phyloP scores from a whole-genome alignment of 2,797 vertebrate species.

The Pseudotriccus pelzelni region DNA sequence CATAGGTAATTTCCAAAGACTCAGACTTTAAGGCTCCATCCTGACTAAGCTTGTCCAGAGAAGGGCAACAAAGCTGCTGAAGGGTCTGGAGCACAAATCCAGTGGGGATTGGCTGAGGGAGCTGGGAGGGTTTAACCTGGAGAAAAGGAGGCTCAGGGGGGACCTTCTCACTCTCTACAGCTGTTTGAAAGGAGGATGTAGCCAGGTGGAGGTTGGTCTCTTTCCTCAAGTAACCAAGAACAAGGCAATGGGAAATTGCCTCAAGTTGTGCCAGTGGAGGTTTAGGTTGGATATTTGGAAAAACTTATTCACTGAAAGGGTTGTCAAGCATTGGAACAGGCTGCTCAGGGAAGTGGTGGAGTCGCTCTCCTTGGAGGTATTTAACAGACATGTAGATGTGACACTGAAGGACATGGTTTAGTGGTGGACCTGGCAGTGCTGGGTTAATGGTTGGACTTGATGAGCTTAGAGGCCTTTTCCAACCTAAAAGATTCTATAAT shows the following conservation, averaged over 20 bases:
- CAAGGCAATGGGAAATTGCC: neutral
- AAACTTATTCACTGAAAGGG: neutral
- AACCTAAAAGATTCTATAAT: neutral
- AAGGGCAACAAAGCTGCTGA: neutral
- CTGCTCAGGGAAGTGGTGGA: neutral
- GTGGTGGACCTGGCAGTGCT: neutral
- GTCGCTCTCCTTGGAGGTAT: neutral
- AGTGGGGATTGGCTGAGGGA: neutral
- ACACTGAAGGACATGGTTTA: neutral
- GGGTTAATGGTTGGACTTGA: neutral
- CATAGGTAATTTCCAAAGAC: neutral
- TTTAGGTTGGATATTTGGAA: neutral
- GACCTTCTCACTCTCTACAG: too few species aligned
- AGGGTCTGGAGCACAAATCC: neutral
- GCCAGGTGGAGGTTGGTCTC: neutral
- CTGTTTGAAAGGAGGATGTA: neutral
- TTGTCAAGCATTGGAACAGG: neutral
- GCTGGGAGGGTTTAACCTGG: neutral
- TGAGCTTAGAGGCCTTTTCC: neutral
- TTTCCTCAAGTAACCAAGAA: neutral
- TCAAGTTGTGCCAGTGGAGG: neutral
- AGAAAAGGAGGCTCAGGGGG: neutral
- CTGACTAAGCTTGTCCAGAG: neutral
- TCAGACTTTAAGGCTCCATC: neutral
- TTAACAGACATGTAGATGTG: neutral